Base-by-base conservation (phyloP, 2,797 vertebrate species). In the Macropus fuliginosus region DNA sequence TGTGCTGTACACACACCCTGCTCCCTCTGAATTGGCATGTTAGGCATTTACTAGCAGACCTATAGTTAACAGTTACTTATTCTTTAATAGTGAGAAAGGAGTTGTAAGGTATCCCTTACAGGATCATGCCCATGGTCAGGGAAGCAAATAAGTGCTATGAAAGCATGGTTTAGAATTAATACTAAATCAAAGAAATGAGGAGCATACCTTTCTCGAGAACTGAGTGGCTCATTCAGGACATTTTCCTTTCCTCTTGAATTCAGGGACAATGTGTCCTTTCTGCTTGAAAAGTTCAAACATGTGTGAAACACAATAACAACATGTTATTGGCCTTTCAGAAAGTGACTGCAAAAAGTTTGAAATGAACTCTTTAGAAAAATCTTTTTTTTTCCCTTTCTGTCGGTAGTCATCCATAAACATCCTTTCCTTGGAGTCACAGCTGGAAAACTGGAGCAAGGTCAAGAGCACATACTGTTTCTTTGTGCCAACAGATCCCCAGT, bases 331-430 rank as follows among this genome's bases (percentile, higher is more conserved):
- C 91, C 50, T 50, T 96, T 89, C 97, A 94, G 92, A 97, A 93
- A 31, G 28, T 18, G 94, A 93, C 52, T 92, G 94, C 98, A 97
- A 95, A 57, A 52, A 95, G 28, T 91, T 97, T 97, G 93, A 54
- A 96, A 93, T 92, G 95, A 95, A 52, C 55, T 46, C 54, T 92
- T 95, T 90, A 18, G 74, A 96, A 95, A 91, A 95, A 94, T 54
- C 90, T 97, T 96, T 96, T 94, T 54, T 87, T 97, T 96, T 95
- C 90, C 54, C 81, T 97, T 96, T 96, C 90, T 96, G 89, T 96
- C 62, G 92, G 92, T 93, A 81, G 89, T 91, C 87, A 54, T 96
- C 95, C 95, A 93, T 90, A 97, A 97, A 96, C 74, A 93, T 97
- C 91, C 40, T 95, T 96, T 97, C 94, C 89, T 96, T 94, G 87